Percentiles rank a stretch among this genome's conserved stretches.
phyloP scores from a whole-genome alignment of 2,888 invertebrate genomes.

The Dicyrtomina minuta region DNA sequence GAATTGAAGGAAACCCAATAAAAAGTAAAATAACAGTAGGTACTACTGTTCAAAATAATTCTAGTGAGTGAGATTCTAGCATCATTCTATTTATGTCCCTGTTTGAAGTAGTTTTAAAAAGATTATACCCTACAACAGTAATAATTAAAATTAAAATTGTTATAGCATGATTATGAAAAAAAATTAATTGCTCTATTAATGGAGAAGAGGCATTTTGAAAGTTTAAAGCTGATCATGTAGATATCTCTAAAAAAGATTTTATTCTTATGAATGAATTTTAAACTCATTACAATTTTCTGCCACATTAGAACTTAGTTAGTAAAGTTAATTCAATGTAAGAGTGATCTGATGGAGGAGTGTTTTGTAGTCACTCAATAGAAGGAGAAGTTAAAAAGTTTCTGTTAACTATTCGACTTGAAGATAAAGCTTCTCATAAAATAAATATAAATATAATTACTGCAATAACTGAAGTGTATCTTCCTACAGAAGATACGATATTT shows the following conservation, averaged over 20 bases:
- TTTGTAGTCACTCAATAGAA: conserved; percentile 60
- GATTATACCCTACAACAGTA: conserved; percentile 61
- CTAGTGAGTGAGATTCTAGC: conserved; percentile 37
- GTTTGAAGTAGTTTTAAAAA: conserved; percentile 62
- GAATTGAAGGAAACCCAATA: conserved; percentile 45
- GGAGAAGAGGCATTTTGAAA: conserved; percentile 66
- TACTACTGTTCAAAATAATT: conserved; percentile 41
- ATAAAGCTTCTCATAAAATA: conserved; percentile 66
- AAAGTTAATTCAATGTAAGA: conserved; percentile 46
- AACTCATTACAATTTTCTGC: conserved; percentile 46
- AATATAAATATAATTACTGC: conserved; percentile 64
- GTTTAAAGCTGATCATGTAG: conserved; percentile 57
- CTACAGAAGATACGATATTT: conserved; percentile 70
- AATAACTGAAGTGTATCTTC: conserved; percentile 66
- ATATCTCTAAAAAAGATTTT: conserved; percentile 43
- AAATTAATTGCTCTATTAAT: conserved; percentile 68
- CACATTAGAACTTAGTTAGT: conserved; percentile 39
- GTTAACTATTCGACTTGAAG: conserved; percentile 57
- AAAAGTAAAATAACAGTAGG: conserved; percentile 39
- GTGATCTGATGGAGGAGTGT: conserved; percentile 49
- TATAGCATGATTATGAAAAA: conserved; percentile 66
- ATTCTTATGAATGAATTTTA: conserved; percentile 39
- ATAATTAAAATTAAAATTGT: conserved; percentile 67
- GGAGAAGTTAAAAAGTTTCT: conserved; percentile 61
- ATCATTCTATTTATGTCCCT: conserved; percentile 58